Evolutionary conservation across 64 coral and sea anemone genomes (phyloP), one percentile per base, ranked within the genome.

Genomic region (Porites australiensis): DNA sequence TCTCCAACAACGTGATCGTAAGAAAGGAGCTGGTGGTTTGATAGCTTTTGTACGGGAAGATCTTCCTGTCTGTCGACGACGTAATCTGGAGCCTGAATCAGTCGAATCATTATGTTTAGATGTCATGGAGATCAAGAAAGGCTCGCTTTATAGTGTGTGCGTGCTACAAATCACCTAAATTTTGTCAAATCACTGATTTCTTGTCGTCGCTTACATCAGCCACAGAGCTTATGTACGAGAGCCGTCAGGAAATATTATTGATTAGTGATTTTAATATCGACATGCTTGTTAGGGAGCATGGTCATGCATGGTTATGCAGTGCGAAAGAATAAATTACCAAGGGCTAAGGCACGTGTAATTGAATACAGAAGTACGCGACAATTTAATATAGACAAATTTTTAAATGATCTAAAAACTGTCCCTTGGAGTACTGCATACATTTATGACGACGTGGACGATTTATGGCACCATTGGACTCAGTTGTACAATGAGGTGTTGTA

Each of bases 1-100:
- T 43, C 68, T 91, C 44, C 14, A 91, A 15, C 90, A 92, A 21
- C n/a, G 70, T 19, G 90, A 92, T 66, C 57, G 90, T 15, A 86
- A 77, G 37, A 92, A 92, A 73, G 90, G 91, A 21, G 79, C 87
- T 47, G 93, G 93, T 21, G 93, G 93, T 8, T 43, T 94, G 16
- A 64, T 89, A 44, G 93, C 48, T 11, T 69, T 69, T 80, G 16
- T 49, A 65, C 64, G 88, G 21, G 18, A 78, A 64, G 48, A 65
- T 80, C 64, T 74, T 13, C 86, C 68, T 54, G 86, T 59, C 8
- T 74, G 52, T 88, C 86, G 70, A 19, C 48, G 86, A 37, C 70
- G 67, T 59, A 88, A 88, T 47, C 51, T 88, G 70, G 86, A 88
- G n/a, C 86, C 86, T 2, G 86, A 88, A 88, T 53, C 86, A 74